A percentile compares a stretch with the other conserved stretches of the same genome.
phyloP scores from a whole-genome alignment of 1,140 invertebrate genomes.

The Diuraphis noxia region DNA sequence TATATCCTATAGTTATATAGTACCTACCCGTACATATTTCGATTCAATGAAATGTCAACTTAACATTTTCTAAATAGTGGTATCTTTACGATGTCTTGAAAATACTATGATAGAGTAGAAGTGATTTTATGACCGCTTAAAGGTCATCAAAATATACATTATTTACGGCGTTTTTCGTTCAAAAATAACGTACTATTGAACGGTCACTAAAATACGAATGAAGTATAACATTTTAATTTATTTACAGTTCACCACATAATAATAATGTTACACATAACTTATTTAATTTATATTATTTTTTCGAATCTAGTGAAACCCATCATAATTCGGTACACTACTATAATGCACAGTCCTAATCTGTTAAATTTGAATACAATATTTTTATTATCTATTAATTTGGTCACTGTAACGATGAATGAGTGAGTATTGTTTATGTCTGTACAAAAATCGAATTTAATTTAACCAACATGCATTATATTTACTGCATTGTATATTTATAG shows the following conservation, averaged over 20 bases:
- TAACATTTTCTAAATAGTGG: background rate
- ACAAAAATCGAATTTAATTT: background rate
- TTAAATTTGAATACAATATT: too few species aligned
- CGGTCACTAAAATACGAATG: background rate
- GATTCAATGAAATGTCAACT: slow-evolving; percentile 18
- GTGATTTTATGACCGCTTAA: slow-evolving; percentile 14
- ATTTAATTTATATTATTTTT: background rate
- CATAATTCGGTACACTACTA: background rate
- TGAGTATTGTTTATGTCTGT: background rate
- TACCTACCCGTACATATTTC: background rate
- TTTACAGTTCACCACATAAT: background rate
- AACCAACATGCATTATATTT: background rate
- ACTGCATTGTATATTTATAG: background rate
- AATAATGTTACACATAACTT: background rate
- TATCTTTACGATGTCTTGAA: background rate
- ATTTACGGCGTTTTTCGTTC: background rate
- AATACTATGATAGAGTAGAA: background rate
- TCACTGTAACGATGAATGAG: background rate
- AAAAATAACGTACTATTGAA: background rate
- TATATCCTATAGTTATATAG: background rate
- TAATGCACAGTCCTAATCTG: background rate
- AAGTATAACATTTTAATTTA: background rate
- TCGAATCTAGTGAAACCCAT: too few species aligned
- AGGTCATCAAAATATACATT: background rate
- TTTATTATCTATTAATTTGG: background rate